Evolutionary conservation across 2,888 invertebrate species (phyloP), one percentile per base, ranked within the genome.

Genomic region (Piscicola geometra): DNA sequence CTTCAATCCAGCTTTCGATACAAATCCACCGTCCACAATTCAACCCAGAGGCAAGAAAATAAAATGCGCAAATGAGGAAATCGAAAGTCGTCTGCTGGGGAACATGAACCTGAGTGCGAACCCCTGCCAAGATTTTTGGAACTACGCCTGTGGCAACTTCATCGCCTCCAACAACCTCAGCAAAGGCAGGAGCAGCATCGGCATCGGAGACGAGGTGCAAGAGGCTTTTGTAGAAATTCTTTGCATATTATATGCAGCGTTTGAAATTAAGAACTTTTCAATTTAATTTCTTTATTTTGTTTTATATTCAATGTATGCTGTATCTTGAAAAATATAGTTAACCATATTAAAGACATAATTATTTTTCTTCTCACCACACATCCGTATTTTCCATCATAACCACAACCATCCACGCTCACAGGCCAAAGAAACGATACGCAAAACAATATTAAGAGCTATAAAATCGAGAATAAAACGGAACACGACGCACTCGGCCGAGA

Each of bases 41-140:
- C n/a, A n/a, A n/a, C n/a, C n/a, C n/a, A n/a, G n/a, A n/a, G n/a
- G 18, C 1, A 21, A 36, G 36, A 36, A 36, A 35, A 28, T 28
- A 71, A 71, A 25, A 5, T 41, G 35, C n/a, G 36, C 71, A n/a
- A 47, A 25, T 50, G 52, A 52, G 15, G 50, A 25, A 41, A 32
- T 70, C 28, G 69, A 28, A 0, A 36, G 25, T 15, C 28, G 30
- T 36, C 25, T 69, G 18, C 69, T 69, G 32, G 41, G 36, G 47
- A 68, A 70, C 33, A 92, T 93, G 92, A 91, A 93, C 83, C 88
- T 88, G 67, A 87, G 88, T 0, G 90, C 90, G 0, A 90, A 92
- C 84, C 93, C 93, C 0, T 93, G 93, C 85, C 88, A 88, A 36
- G 91, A 93, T 84, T 93, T 93, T 86, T 93, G 92, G 86, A 89